Base-by-base conservation (phyloP, 2,113 vertebrate species). In the Eurypyga helias region DNA sequence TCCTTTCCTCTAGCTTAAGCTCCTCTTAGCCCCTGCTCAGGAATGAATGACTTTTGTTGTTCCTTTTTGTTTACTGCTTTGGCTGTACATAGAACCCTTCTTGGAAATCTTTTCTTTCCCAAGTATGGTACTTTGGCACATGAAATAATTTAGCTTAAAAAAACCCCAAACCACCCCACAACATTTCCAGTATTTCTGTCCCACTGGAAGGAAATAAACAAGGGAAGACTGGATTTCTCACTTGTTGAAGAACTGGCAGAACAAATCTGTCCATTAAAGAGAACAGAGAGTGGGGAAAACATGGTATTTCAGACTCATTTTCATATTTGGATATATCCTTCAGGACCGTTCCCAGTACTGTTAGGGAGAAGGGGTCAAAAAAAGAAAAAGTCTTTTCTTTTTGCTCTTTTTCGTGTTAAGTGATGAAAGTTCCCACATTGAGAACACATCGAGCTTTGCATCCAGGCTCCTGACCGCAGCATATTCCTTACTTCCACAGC, bases 61-160 rank as follows among this genome's bases (percentile, higher is more conserved):
- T 93, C 28, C 20, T 79, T 96, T 87, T 96, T 87, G 43, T 95
- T 97, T 94, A 78, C 83, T 83, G 83, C 85, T 95, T 95, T 96
- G 93, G 92, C 96, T 95, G 86, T 48, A 78, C 69, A 64, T 51
- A 71, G 60, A 90, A 93, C 26, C 15, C 52, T 89, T 92, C 88
- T 89, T 96, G 92, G 90, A 96, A 96, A 87, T 21, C 13, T 29
- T 31, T 75, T 76, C 60, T 92, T 95, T 92, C 83, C 77, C 92
- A 95, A 92, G 72, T 88, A 87, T 84, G 83, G 88, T 91, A 36
- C 77, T 92, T 93, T 93, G 95, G 83, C 83, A 89, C 36, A 43
- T 17, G 14, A 93, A 92, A 87, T 83, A 71, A 84, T 90, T 66
- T 84, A 48, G 19, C 72, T 83, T 79, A 7, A 19, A 19, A 49